Evolutionary conservation across 2,888 invertebrate species (phyloP).

Genomic region (Pandemis corylana): DNA sequence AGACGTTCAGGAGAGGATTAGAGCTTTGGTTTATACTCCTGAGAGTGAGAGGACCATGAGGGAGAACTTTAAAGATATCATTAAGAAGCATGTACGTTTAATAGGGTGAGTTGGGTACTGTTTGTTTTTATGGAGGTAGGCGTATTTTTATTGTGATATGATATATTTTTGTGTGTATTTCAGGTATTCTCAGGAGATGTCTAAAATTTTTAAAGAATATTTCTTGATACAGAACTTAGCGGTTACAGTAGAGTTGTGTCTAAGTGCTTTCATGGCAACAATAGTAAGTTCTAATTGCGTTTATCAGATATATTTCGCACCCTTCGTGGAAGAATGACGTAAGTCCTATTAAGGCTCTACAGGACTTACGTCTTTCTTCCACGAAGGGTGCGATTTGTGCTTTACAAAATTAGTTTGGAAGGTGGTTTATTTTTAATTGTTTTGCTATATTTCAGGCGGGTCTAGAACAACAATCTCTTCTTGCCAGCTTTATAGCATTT

Average conservation of each 20-base stretch:
- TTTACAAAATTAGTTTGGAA: not conserved
- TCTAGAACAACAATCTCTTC: constrained; percentile 56
- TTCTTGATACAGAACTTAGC: constrained; percentile 73
- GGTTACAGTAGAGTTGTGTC: constrained; percentile 69
- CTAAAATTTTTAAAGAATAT: constrained; percentile 66
- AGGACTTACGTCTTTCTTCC: too few relatives aligned
- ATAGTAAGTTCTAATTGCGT: constrained; percentile 56
- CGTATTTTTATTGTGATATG: not conserved
- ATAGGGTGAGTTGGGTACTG: constrained; percentile 59
- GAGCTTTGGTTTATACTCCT: constrained; percentile 53
- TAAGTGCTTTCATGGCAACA: constrained; percentile 71
- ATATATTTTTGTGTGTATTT: constrained; percentile 43
- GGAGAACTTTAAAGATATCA: constrained; percentile 58
- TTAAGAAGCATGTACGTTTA: constrained; percentile 70
- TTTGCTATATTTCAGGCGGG: constrained; percentile 57
- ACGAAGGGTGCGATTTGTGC: too few relatives aligned
- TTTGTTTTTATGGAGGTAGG: not conserved
- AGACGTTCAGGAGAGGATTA: constrained; percentile 60
- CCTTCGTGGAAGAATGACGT: too few relatives aligned
- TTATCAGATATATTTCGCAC: too few relatives aligned
- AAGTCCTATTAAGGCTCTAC: too few relatives aligned
- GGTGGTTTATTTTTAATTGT: not conserved
- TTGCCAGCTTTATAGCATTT: constrained; percentile 65
- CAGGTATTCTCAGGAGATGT: constrained; percentile 66
- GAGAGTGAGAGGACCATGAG: constrained; percentile 53